Conservation (phyloP, 1,140 invertebrate genomes). For the Ceratosolen solmsi region DNA sequence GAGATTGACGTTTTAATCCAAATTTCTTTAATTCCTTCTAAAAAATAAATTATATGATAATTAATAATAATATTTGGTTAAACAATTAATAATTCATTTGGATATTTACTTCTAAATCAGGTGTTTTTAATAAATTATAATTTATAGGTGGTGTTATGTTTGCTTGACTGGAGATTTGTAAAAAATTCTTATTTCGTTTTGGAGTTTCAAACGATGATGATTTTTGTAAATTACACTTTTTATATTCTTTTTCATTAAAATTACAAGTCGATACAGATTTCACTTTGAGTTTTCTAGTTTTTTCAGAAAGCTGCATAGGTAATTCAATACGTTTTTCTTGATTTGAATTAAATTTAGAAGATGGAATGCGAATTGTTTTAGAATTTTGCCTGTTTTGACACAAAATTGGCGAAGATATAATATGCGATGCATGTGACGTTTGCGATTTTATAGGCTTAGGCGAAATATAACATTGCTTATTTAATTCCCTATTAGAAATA, state of each 20-base stretch:
- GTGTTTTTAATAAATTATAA: constrained; percentile 68
- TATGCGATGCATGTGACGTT: background rate
- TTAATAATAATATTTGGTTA: constrained; percentile 40
- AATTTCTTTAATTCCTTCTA: constrained; percentile 71
- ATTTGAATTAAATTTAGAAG: constrained; percentile 7
- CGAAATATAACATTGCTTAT: too few species aligned
- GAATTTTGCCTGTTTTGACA: constrained; percentile 25
- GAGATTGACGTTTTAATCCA: constrained; percentile 69
- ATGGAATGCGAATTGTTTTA: background rate
- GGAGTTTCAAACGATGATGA: constrained; percentile 9
- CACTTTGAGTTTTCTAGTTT: constrained; percentile 23
- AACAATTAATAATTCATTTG: background rate
- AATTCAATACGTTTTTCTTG: background rate
- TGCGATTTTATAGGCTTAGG: background rate
- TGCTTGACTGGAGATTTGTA: constrained; percentile 12
- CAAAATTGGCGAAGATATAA: constrained; percentile 37
- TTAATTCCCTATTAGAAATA: background rate
- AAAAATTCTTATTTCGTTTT: constrained; percentile 13
- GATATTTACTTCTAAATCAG: constrained; percentile 66
- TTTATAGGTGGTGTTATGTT: constrained; percentile 65
- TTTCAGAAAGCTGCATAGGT: background rate
- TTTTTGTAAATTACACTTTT: constrained; percentile 1
- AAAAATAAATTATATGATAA: constrained; percentile 41
- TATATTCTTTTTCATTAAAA: constrained; percentile 7
- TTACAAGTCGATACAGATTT: constrained; percentile 46